A percentile compares a stretch with the other conserved stretches of the same genome.
phyloP scores from a whole-genome alignment of 2,888 invertebrate species.

The Cerastoderma edule region DNA sequence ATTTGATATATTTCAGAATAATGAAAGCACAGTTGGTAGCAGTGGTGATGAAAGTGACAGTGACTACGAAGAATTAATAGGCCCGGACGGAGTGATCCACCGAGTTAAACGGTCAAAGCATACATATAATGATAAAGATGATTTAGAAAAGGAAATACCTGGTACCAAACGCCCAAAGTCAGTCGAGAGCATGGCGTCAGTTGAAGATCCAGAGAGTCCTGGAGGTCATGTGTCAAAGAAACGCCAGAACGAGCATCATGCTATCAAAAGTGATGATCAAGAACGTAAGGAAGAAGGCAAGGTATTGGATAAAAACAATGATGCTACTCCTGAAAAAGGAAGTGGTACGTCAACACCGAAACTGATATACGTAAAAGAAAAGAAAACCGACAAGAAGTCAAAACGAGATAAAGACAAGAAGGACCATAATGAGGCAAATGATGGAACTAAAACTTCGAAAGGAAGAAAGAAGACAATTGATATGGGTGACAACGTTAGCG shows the following conservation, averaged over 20 bases:
- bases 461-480: background rate
- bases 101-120: constrained; percentile 32
- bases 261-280: constrained; percentile 22
- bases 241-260: constrained; percentile 28
- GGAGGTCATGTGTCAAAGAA: constrained; percentile 19
- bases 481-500: background rate
- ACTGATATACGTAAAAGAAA: constrained; percentile 26
- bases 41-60: constrained; percentile 13
- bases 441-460: no score
- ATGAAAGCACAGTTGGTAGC: no score
- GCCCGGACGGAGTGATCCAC: constrained; percentile 36
- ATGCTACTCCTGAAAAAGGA: background rate
- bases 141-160: background rate
- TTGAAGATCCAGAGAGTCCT: constrained; percentile 33
- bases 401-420: no score
- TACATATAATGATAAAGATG: constrained; percentile 26
- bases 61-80: constrained; percentile 33
- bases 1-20: no score
- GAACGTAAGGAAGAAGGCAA: constrained; percentile 18
- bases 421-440: no score
- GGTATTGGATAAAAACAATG: constrained; percentile 13
- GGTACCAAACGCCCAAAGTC: constrained; percentile 39
- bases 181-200: constrained; percentile 36
- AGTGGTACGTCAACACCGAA: constrained; percentile 22
- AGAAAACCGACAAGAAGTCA: background rate